phyloP scores from a whole-genome alignment of 2,113 vertebrate genomes.

The Meriones unguiculatus region DNA sequence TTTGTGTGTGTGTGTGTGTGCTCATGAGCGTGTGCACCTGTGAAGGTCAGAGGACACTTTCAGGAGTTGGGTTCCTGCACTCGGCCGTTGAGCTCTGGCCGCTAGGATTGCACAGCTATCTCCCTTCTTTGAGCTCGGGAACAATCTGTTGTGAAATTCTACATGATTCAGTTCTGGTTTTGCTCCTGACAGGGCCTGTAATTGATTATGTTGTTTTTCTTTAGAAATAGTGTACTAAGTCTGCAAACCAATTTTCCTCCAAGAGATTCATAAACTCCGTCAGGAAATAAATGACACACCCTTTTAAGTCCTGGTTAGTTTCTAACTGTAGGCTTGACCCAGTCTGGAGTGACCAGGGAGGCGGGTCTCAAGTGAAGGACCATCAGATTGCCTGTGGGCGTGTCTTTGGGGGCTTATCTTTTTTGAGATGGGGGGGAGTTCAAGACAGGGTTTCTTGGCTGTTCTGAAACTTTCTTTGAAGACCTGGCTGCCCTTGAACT shows the following conservation, averaged over 20 bases:
- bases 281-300: background rate
- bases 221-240: background rate
- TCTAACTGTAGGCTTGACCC: background rate
- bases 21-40: background rate
- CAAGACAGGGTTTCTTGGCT: background rate
- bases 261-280: background rate
- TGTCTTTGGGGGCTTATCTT: background rate
- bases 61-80: background rate
- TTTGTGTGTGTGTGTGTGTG: background rate
- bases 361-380: background rate
- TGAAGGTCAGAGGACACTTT: background rate
- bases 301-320: background rate
- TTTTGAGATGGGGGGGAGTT: too few relatives aligned
- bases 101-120: background rate
- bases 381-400: background rate
- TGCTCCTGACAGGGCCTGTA: background rate
- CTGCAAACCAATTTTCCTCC: background rate
- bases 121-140: background rate
- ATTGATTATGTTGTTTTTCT: constrained; percentile 52
- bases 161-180: constrained; percentile 6
- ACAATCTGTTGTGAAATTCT: constrained; percentile 2
- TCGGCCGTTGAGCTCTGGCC: background rate
- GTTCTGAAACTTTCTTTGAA: background rate
- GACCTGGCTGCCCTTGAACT: background rate
- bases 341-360: too few relatives aligned